Evolutionary conservation across 2,797 vertebrate species (phyloP).

Genomic region (Todus mexicanus): DNA sequence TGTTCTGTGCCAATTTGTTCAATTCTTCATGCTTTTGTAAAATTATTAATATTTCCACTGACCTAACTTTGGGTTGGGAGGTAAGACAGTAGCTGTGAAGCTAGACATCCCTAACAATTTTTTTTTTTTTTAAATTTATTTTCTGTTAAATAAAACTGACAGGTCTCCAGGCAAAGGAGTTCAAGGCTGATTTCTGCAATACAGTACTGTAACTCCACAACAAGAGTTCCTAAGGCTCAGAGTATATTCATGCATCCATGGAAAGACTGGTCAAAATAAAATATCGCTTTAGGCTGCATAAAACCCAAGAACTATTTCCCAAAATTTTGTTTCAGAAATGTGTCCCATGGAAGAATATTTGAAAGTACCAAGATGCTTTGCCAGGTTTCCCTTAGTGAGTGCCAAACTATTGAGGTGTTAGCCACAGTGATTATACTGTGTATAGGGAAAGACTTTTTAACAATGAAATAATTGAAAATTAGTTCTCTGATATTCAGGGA

Average conservation of each 20-base stretch:
- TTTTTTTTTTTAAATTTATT: not conserved
- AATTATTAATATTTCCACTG: not conserved
- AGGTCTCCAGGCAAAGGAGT: conserved; percentile 25
- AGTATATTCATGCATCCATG: not conserved
- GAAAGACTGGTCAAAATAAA: conserved; percentile 15
- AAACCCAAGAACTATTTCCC: not conserved
- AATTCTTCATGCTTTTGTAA: not conserved
- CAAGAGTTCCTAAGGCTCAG: not conserved
- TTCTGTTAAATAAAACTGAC: conserved; percentile 11
- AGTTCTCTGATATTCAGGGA: not conserved
- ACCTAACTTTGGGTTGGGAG: not conserved
- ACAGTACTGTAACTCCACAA: not conserved
- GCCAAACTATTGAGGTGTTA: not conserved
- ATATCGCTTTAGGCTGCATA: not conserved
- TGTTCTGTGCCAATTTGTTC: not conserved
- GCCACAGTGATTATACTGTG: too few relatives aligned
- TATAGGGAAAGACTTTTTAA: not conserved
- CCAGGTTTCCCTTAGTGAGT: not conserved
- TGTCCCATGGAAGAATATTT: not conserved
- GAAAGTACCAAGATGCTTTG: not conserved
- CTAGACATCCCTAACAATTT: not conserved
- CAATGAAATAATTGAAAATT: not conserved
- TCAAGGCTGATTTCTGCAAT: conserved; percentile 14
- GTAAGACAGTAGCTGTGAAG: not conserved
- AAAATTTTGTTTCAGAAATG: not conserved